phyloP scores from a whole-genome alignment of 1,140 invertebrate species.

The Drosophila bocki region DNA sequence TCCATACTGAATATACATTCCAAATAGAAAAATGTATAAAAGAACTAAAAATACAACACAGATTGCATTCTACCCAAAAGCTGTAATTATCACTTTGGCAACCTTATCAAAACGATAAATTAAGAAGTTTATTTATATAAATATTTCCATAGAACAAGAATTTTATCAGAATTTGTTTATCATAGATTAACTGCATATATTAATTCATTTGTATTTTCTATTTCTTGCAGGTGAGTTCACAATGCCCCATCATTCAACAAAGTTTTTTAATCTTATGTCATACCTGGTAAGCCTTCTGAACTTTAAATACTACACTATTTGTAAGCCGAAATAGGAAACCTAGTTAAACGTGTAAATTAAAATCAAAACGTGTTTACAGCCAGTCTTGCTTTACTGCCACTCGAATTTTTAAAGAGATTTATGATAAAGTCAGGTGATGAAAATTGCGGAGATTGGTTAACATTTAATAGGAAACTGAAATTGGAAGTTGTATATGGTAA shows the following conservation, averaged over 20 bases:
- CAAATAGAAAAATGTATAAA: not conserved
- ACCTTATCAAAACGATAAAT: slow-evolving; percentile 23
- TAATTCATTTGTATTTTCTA: slow-evolving; percentile 27
- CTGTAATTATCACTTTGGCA: not conserved
- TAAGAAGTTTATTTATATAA: slow-evolving; percentile 22
- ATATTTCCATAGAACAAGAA: not conserved
- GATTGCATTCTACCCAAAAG: not conserved
- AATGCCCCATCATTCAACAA: slow-evolving; percentile 18
- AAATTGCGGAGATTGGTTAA: slow-evolving; percentile 19
- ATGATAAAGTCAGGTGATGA: slow-evolving; percentile 25
- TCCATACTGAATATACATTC: slow-evolving; percentile 6
- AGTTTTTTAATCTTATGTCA: slow-evolving; percentile 21
- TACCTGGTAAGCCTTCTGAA: slow-evolving; percentile 46
- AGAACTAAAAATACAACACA: not conserved
- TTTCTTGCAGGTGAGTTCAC: slow-evolving; percentile 67
- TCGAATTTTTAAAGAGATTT: slow-evolving; percentile 10
- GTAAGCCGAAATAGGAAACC: not conserved
- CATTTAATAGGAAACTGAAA: slow-evolving; percentile 23
- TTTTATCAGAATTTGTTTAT: slow-evolving; percentile 28
- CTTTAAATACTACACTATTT: slow-evolving; percentile 5
- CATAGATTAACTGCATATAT: slow-evolving; percentile 13
- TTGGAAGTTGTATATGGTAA: slow-evolving; percentile 24
- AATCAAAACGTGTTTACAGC: slow-evolving; percentile 30
- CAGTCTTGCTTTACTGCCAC: slow-evolving; percentile 7
- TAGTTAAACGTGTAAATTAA: slow-evolving; percentile 5